phyloP scores from a whole-genome alignment of 2,113 vertebrate species.

The Rhea americana region DNA sequence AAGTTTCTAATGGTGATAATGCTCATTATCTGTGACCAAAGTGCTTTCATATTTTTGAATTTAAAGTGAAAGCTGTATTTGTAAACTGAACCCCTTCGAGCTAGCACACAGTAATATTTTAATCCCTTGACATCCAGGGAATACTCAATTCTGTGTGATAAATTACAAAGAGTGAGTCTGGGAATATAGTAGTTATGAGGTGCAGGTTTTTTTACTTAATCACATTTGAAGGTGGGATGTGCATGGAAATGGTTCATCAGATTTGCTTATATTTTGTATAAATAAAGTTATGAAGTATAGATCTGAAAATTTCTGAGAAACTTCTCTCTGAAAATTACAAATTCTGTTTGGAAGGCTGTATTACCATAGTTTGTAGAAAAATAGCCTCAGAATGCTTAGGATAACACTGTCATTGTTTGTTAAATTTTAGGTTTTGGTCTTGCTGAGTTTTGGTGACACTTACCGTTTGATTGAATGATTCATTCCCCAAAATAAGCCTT shows the following conservation, averaged over 20 bases:
- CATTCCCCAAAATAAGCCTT: neutral
- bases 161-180: neutral
- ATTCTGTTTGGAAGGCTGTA: neutral
- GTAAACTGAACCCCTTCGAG: neutral
- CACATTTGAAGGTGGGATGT: neutral
- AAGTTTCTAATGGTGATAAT: neutral
- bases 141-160: neutral
- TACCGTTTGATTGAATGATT: slow-evolving; percentile 19
- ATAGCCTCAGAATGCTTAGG: neutral
- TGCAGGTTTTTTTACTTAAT: neutral
- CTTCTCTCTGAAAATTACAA: neutral
- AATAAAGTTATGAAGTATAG: neutral
- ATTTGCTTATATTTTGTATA: neutral
- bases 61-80: neutral
- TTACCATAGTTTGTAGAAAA: neutral
- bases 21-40: neutral
- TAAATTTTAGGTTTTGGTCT: slow-evolving; percentile 6
- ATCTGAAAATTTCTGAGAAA: too few relatives aligned
- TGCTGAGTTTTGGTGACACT: neutral
- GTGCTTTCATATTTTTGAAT: neutral
- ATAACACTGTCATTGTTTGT: neutral
- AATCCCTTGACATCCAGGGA: neutral
- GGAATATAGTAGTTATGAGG: neutral
- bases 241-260: neutral
- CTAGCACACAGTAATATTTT: neutral